Evolutionary conservation across 2,113 vertebrate species (phyloP).

Genomic region (Hassar affinis): DNA sequence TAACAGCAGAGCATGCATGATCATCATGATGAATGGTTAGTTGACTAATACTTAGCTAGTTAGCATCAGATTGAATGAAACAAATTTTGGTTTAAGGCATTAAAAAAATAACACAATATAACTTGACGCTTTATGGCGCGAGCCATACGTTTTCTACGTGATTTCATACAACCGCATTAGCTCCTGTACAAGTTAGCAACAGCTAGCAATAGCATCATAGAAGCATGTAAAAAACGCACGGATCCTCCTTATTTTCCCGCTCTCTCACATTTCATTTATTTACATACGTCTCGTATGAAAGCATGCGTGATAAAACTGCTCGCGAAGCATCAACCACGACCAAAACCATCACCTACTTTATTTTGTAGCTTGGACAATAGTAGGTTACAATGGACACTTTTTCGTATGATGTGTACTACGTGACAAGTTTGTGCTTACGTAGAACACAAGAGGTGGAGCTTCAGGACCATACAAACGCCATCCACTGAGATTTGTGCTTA

Average conservation of each 20-base stretch:
- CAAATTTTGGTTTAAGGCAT: not conserved
- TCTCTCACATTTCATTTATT: not conserved
- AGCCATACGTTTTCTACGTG: not conserved
- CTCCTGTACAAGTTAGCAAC: constrained; percentile 13
- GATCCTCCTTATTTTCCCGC: not conserved
- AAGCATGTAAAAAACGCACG: not conserved
- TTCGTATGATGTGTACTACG: constrained; percentile 61
- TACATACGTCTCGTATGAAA: not conserved
- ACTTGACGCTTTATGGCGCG: no score
- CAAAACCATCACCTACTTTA: constrained; percentile 69
- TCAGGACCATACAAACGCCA: not conserved
- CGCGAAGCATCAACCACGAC: not conserved
- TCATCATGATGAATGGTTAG: not conserved
- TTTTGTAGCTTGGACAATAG: constrained; percentile 54
- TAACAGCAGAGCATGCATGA: not conserved
- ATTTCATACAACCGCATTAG: not conserved
- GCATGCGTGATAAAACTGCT: not conserved
- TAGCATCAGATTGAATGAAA: not conserved
- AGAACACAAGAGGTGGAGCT: constrained; percentile 37
- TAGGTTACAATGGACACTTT: constrained; percentile 56
- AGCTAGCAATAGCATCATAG: constrained; percentile 48
- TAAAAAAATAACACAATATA: not conserved
- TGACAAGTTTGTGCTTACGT: constrained; percentile 59
- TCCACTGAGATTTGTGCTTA: constrained; percentile 47
- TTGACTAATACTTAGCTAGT: not conserved